Percentiles rank a stretch among this genome's conserved stretches.
phyloP scores from a whole-genome alignment of 1,140 invertebrate genomes.

The Hyposmocoma kahamanoa region DNA sequence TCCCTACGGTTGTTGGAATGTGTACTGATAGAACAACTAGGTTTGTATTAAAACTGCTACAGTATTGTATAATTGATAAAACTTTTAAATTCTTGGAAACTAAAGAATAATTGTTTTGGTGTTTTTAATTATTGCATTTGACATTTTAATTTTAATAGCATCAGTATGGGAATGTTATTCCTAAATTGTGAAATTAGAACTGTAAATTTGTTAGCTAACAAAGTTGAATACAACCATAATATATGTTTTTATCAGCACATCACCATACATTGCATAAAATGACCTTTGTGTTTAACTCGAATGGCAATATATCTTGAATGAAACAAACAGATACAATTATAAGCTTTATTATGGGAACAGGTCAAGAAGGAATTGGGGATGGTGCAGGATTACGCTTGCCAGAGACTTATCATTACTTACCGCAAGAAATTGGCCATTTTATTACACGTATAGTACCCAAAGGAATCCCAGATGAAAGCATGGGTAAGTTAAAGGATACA shows the following conservation, averaged over 20 bases:
- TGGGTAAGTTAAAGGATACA: slow-evolving; percentile 70
- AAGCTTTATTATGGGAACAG: too few species aligned
- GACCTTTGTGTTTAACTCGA: background rate
- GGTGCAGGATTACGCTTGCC: slow-evolving; percentile 69
- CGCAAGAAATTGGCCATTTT: slow-evolving; percentile 81
- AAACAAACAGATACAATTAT: background rate
- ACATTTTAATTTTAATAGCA: too few species aligned
- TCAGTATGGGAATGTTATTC: too few species aligned
- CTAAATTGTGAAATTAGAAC: too few species aligned
- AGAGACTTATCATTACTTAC: slow-evolving; percentile 79
- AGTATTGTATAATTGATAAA: too few species aligned
- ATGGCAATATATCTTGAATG: background rate
- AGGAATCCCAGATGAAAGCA: slow-evolving; percentile 75
- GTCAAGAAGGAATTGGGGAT: slow-evolving; percentile 66
- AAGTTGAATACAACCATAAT: too few species aligned
- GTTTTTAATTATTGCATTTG: too few species aligned
- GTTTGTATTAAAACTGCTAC: slow-evolving; percentile 41
- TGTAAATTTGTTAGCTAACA: too few species aligned
- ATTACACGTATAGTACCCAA: slow-evolving; percentile 82
- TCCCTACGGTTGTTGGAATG: slow-evolving; percentile 78
- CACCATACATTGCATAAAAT: too few species aligned
- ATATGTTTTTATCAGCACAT: too few species aligned
- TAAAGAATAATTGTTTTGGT: too few species aligned
- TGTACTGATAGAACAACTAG: slow-evolving; percentile 74
- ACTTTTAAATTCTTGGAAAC: too few species aligned